Evolutionary conservation across 2,797 vertebrate species (phyloP), one percentile per base, ranked within the genome.

Genomic region (Squalus acanthias): DNA sequence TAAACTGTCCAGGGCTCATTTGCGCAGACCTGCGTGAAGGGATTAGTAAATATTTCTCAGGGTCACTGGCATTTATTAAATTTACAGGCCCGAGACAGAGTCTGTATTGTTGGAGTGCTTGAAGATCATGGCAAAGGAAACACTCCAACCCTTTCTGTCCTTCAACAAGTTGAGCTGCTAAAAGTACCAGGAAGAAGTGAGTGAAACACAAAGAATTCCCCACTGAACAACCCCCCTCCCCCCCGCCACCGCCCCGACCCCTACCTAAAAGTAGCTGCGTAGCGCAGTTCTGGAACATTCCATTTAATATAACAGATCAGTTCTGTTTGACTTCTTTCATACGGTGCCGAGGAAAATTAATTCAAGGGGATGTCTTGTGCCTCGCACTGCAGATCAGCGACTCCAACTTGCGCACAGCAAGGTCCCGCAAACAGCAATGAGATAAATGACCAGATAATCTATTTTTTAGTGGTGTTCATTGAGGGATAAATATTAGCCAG

Each of bases 71-170:
- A 95, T 95, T 72, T 72, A 95, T 95, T 70, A 72, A 39, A 15
- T 72, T 26, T 50, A 3, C 63, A 72, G 69, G 9, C 22, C 39
- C 24, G 46, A 95, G 67, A 72, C 63, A 94, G n/a, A 29, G 92
- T 26, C n/a, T 94, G 65, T 70, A 50, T 69, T 70, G 57, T 91
- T 91, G 26, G 12, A 57, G 57, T n/a, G 57, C 0, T 92, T 92
- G 89, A 65, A 65, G 60, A 22, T 65, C n/a, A 92, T 65, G 0
- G 82, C 98, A 97, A 98, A 97, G 96, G 65, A 96, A 97, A 97
- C 96, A 96, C 60, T 96, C 97, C 96, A 95, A 95, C 57, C 0
- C 96, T 96, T 97, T 95, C 0, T 50, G n/a, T 72, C 95, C 96
- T 95, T 69, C 33, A 0, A 67, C 96, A 88, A 97, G 96, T 96